phyloP scores from a whole-genome alignment of 1,140 invertebrate species.

The Drepana arcuata region DNA sequence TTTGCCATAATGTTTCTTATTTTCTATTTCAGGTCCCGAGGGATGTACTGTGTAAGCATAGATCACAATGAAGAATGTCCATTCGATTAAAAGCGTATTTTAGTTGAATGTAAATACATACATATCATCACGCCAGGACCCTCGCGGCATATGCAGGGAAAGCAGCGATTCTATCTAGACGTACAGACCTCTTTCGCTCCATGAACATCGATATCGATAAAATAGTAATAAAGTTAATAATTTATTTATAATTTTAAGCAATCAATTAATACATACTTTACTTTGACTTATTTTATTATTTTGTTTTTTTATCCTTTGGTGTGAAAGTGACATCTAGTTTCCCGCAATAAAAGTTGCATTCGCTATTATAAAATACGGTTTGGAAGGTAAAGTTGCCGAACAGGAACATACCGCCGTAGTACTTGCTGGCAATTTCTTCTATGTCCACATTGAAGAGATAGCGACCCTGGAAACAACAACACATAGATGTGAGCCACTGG shows the following conservation, averaged over 20 bases:
- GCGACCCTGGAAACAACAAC: conserved; percentile 28
- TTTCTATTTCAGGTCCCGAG: conserved; percentile 69
- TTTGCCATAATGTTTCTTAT: conserved; percentile 5
- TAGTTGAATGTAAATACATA: no score
- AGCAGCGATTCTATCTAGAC: not conserved
- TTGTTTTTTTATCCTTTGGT: conserved; percentile 22
- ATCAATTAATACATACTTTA: not conserved
- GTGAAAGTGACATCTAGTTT: conserved; percentile 21
- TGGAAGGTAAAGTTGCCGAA: conserved; percentile 42
- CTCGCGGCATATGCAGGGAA: no score
- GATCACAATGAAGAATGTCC: conserved; percentile 75
- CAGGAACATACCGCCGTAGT: conserved; percentile 42
- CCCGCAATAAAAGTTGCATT: conserved; percentile 48
- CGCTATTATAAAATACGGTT: conserved; percentile 33
- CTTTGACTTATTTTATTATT: not conserved
- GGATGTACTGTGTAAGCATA: conserved; percentile 75
- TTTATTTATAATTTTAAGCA: not conserved
- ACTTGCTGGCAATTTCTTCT: conserved; percentile 31
- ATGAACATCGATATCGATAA: not conserved
- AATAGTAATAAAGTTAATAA: not conserved
- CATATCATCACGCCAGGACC: no score
- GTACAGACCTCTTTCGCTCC: no score
- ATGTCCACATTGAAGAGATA: conserved; percentile 28
- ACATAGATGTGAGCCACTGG: no score
- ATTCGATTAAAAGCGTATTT: conserved; percentile 48